Evolutionary conservation across 2,888 invertebrate species (phyloP), one percentile per base, ranked within the genome.

Genomic region (Noctua janthina): DNA sequence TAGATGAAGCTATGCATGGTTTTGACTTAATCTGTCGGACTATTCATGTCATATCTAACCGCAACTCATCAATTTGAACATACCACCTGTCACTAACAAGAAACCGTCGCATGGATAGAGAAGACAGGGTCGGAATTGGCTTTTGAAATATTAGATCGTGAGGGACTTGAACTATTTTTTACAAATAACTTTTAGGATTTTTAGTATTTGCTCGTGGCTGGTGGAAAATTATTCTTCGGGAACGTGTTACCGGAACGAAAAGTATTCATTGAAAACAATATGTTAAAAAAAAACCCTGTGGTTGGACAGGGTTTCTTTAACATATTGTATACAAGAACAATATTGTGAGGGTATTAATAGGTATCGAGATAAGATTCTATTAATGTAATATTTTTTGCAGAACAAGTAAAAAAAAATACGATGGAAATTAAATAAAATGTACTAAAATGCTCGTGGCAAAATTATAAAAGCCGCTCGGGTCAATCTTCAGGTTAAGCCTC

Each of bases 31-130:
- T 67, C 23, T 43, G 29, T 80, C 49, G 49, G 35, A 43, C n/a
- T 68, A 51, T 73, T 72, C 39, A 49, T 59, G 17, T 59, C 5
- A 29, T 49, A 73, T n/a, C 2, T 46, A 64, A 10, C 7, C 62
- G 29, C 23, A 29, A 35, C 23, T 54, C 46, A 82, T 81, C 80
- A 75, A 81, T 82, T 75, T 46, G 54, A 67, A 62, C 4, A 23
- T n/a, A 59, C 3, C 62, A 23, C 39, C 54, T 81, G 82, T 82
- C 75, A 75, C 10, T 62, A 0, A 23, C 82, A 69, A 20, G 51
- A 17, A 8, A 15, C 35, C 15, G 15, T 39, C 10, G 15, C 49
- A 13, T 20, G n/a, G 46, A 15, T 10, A 5, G 15, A 35, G 39
- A 23, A 29, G 46, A 54, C 23, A 29, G n/a, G 35, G 29, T 46